Base-by-base conservation (phyloP, 1,140 invertebrate genomes). In the Cataglyphis hispanica region DNA sequence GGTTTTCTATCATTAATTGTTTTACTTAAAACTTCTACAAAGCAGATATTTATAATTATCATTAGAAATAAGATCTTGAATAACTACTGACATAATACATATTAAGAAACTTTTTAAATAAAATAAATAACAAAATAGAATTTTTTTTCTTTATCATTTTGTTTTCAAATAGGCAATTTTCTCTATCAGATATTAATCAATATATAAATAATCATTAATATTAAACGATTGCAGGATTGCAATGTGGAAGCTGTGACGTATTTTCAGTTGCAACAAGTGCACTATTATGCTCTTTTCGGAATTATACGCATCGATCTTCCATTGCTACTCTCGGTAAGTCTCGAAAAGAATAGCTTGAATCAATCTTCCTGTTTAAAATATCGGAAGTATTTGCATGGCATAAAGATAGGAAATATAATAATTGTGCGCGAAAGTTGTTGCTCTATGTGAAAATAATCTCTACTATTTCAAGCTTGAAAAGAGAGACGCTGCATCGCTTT, bases 281-380 rank as follows among this genome's bases (percentile, higher is more conserved):
- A 88, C n/a, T 89, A 91, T 46, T 89, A 64, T 19, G 86, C 88
- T 4, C 75, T 37, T 0, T 84, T 50, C 0, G 90, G 91, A 31
- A 70, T 91, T 6, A 86, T 90, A 64, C 86, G 74, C 7, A 74
- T 92, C 56, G 86, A 91, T 87, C 69, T 91, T 53, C 85, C 88
- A 11, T 85, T 91, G 22, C 67, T 92, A 13, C 63, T 91, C 6
- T 87, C 88, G 53, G 91, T 90, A 31, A 83, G 84, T 53, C n/a
- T 1, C 22, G 27, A 50, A 8, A 40, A 81, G 53, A 84, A 77
- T 46, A 2, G 3, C 19, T 8, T 6, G 27, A 43, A 86, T 81
- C 11, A 40, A 75, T 46, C 2, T 61, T 43, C 10, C 25, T n/a
- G 37, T 4, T 13, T 43, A 34, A 76, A 61, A 27, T 34, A 46